These are phyloP conservation scores for Cephus sareptanus DNA, from an alignment of 2,888 invertebrate genomes.

Conservation along the genomic window DNA sequence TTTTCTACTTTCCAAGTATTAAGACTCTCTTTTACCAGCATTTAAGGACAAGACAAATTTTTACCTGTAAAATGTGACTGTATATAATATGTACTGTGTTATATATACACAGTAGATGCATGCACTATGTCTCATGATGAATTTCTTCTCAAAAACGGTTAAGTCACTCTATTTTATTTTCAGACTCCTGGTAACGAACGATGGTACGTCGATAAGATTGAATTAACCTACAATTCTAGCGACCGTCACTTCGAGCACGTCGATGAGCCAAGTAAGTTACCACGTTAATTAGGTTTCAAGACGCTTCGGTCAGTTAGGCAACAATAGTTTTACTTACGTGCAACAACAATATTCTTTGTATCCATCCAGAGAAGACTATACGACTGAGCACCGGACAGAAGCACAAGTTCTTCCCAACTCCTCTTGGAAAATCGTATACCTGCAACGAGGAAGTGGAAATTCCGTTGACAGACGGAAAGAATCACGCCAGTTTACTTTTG, in stretches of 20 bases:
- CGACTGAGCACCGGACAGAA: slow-evolving; percentile 70
- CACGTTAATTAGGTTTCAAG: not conserved
- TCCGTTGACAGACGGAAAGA: slow-evolving; percentile 68
- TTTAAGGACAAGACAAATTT: not conserved
- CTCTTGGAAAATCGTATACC: slow-evolving; percentile 85
- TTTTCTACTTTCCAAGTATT: not conserved
- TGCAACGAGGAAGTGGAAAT: slow-evolving; percentile 77
- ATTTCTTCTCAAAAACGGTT: not conserved
- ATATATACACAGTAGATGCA: not conserved
- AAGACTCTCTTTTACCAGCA: not conserved
- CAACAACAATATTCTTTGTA: not conserved
- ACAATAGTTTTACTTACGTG: not conserved
- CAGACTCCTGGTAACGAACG: slow-evolving; percentile 89
- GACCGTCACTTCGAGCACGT: slow-evolving; percentile 68
- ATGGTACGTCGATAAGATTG: slow-evolving; percentile 87
- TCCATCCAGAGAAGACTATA: slow-evolving; percentile 66
- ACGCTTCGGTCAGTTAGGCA: not conserved
- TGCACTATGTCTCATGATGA: not conserved
- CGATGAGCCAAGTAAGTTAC: slow-evolving; percentile 64
- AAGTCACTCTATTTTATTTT: slow-evolving; percentile 37
- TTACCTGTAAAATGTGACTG: not conserved
- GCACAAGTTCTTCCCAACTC: slow-evolving; percentile 82
- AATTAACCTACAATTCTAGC: slow-evolving; percentile 77
- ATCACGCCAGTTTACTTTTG: slow-evolving; percentile 49
- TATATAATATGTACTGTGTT: not conserved